Conservation (phyloP, 1,140 invertebrate species). For the Apis dorsata region DNA sequence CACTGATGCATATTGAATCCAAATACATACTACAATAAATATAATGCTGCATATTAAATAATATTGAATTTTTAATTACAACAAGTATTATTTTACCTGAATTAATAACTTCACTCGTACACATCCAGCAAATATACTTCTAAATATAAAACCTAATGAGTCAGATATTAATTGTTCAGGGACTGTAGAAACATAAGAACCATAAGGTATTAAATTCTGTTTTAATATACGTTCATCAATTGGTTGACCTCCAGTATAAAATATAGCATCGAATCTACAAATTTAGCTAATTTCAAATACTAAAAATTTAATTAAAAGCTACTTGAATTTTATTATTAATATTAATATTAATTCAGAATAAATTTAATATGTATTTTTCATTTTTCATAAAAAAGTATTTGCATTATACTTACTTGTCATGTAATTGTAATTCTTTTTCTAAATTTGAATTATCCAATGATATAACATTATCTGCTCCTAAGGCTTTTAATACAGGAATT, state of each 20-base stretch:
- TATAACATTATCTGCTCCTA: constrained; percentile 82
- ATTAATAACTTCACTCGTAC: constrained; percentile 77
- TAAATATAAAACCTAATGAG: constrained; percentile 80
- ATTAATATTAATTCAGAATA: neutral
- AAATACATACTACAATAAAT: constrained; percentile 74
- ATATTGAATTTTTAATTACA: constrained; percentile 16
- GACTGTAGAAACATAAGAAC: constrained; percentile 79
- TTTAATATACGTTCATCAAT: constrained; percentile 77
- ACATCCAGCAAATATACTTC: constrained; percentile 78
- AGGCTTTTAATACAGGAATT: constrained; percentile 79
- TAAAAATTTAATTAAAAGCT: no score
- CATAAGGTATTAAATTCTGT: constrained; percentile 76
- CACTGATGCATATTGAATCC: constrained; percentile 72
- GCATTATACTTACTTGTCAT: constrained; percentile 70
- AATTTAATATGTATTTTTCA: constrained; percentile 1
- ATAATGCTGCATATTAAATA: constrained; percentile 20
- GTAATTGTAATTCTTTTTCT: constrained; percentile 74
- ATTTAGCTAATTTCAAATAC: neutral
- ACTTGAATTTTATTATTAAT: constrained; percentile 12
- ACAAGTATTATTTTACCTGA: constrained; percentile 64
- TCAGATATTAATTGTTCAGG: constrained; percentile 81
- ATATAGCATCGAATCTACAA: constrained; percentile 82
- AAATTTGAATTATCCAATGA: constrained; percentile 75
- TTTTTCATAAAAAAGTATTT: constrained; percentile 2
- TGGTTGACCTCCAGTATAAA: constrained; percentile 79